Evolutionary conservation across 92 coral and sea anemone genomes (phyloP).

Genomic region (Porites rus): DNA sequence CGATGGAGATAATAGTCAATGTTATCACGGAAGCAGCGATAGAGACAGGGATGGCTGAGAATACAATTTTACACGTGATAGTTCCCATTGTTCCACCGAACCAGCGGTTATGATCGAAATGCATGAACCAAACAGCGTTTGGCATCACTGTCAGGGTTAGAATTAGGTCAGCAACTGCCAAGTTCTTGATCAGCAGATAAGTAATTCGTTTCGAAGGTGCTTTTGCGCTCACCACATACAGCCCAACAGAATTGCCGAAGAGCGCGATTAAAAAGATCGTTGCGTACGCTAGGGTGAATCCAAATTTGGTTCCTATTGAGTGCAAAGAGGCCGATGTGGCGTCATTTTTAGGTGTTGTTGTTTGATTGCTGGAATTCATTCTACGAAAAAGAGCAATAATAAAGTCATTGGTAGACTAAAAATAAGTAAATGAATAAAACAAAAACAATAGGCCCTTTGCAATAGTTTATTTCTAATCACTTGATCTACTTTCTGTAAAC

Average conservation of each 20-base stretch:
- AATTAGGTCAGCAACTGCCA: conserved; percentile 74
- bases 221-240: conserved; percentile 66
- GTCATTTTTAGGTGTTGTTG: neutral
- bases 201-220: conserved; percentile 46
- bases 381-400: neutral
- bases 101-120: conserved; percentile 45
- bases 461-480: no score
- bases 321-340: neutral
- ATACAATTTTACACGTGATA: conserved; percentile 56
- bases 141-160: conserved; percentile 59
- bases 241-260: conserved; percentile 72
- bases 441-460: no score
- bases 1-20: conserved; percentile 58
- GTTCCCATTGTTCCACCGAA: conserved; percentile 59
- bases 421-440: no score
- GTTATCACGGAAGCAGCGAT: conserved; percentile 75
- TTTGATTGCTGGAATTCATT: conserved; percentile 8
- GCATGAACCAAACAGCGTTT: conserved; percentile 31
- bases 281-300: conserved; percentile 53
- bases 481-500: no score
- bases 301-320: conserved; percentile 21
- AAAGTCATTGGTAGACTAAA: no score
- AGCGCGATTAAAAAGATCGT: conserved; percentile 61
- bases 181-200: conserved; percentile 68
- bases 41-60: conserved; percentile 52